Percentiles rank a stretch among this genome's conserved stretches.
phyloP scores from a whole-genome alignment of 2,797 vertebrate species.

The Sebastes diploproa region DNA sequence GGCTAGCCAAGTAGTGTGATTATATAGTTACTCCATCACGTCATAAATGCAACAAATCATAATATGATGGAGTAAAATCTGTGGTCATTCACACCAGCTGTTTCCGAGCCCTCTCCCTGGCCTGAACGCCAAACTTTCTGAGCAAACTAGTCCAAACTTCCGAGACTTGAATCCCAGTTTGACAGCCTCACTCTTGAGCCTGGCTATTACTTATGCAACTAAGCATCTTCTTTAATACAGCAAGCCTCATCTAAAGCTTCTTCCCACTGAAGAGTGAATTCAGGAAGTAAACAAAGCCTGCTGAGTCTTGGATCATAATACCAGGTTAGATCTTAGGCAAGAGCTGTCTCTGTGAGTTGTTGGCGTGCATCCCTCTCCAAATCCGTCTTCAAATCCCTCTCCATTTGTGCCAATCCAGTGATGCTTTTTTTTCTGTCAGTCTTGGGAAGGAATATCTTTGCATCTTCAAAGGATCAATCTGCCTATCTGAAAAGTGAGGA shows the following conservation, averaged over 20 bases:
- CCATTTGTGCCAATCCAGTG: conserved; percentile 32
- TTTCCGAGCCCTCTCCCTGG: background rate
- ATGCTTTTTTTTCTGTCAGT: conserved; percentile 11
- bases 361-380: conserved; percentile 24
- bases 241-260: conserved; percentile 27
- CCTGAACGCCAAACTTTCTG: conserved; percentile 3
- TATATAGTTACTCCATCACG: too few species aligned
- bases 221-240: conserved; percentile 35
- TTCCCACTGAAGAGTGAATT: conserved; percentile 21
- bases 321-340: conserved; percentile 51
- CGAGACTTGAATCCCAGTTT: conserved; percentile 1
- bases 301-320: conserved; percentile 40
- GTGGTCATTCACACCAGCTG: background rate
- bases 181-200: conserved; percentile 17
- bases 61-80: background rate
- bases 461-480: conserved; percentile 10
- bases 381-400: conserved; percentile 20
- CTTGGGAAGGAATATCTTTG: conserved; percentile 11
- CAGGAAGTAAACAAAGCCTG: conserved; percentile 51
- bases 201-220: conserved; percentile 28
- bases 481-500: background rate
- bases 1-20: fast-evolving
- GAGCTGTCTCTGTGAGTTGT: conserved; percentile 24
- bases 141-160: conserved; percentile 29
- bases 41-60: background rate